Percentiles rank a stretch among this genome's conserved stretches.
Evolutionary conservation across 2,888 invertebrate genomes (phyloP).

Genomic region (Agrotis ipsilon): DNA sequence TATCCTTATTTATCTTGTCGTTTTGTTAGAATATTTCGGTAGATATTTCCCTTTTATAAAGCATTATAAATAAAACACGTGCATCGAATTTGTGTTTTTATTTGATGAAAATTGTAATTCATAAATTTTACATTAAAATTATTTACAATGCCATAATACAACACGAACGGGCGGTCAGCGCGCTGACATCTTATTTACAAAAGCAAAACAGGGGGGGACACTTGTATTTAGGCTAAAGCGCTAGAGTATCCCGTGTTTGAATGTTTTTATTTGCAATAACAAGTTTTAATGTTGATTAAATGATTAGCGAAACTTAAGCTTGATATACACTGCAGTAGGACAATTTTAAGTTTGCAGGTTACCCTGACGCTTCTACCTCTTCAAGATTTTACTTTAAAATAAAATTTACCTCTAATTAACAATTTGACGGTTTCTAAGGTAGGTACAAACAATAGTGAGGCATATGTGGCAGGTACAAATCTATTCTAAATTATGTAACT

Average conservation of each 20-base stretch:
- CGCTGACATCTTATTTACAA: constrained; percentile 79
- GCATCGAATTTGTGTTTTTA: constrained; percentile 86
- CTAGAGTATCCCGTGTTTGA: neutral
- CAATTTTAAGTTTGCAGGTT: neutral
- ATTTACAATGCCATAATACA: constrained; percentile 88
- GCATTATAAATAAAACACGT: constrained; percentile 44
- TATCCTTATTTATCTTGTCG: too few relatives aligned
- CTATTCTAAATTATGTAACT: constrained; percentile 46
- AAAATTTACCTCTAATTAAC: constrained; percentile 26
- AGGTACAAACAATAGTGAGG: constrained; percentile 44
- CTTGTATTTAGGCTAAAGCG: constrained; percentile 4
- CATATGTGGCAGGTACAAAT: constrained; percentile 52
- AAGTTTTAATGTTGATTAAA: neutral
- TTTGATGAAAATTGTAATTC: constrained; percentile 90
- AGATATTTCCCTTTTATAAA: too few relatives aligned
- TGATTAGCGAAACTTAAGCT: neutral
- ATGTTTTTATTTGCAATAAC: neutral
- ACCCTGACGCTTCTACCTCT: neutral
- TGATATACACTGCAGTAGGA: too few relatives aligned
- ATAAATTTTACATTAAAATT: constrained; percentile 90
- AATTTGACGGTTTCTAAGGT: constrained; percentile 10
- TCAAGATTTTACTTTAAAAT: neutral
- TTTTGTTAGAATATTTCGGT: too few relatives aligned
- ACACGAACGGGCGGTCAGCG: constrained; percentile 79
- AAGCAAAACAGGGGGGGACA: constrained; percentile 74